Evolutionary conservation across 2,888 invertebrate species (phyloP), one percentile per base, ranked within the genome.

Genomic region (Cataglyphis livida): DNA sequence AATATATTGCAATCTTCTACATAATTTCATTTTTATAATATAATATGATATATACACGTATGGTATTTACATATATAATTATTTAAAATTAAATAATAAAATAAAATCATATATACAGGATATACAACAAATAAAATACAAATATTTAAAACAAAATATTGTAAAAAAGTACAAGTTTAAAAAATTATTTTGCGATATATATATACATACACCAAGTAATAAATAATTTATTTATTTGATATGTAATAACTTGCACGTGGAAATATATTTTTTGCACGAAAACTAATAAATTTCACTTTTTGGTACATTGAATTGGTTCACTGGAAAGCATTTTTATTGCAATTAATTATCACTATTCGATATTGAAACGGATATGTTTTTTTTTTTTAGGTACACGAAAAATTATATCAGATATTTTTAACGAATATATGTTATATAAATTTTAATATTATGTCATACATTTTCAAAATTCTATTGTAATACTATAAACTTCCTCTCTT

Each of bases 221-320:
- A 32, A 44, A n/a, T 71, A 61, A 61, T 59, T 79, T 79, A 59
- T 79, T 71, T 79, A 79, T 70, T 79, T 4, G 44, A 21, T 44
- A 21, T 51, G 59, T 70, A 59, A 79, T 79, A 71, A 70, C 25
- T 59, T 44, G 59, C 57, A 57, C 18, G 15, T 21, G 41, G 21
- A 70, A 70, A 79, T 79, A 71, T 59, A 57, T 78, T 32, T 70
- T 28, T 70, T 78, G 32, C 44, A 21, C 59, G 71, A 59, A 79
- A 79, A 79, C 71, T 79, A 79, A 79, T 78, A 59, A 78, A 78
- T 70, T 78, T 78, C 18, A 78, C 59, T 70, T 28, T 44, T 28
- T 44, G 32, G 12, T 44, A 21, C 32, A 25, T 44, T 44, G 41
- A 32, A n/a, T 59, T 12, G 35, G 21, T 41, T 54, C 51, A 76